A percentile compares a stretch with the other conserved stretches of the same genome.
These are phyloP conservation scores for Cochlearius cochlearius DNA, from an alignment of 2,113 vertebrate species.

Conservation along the genomic window DNA sequence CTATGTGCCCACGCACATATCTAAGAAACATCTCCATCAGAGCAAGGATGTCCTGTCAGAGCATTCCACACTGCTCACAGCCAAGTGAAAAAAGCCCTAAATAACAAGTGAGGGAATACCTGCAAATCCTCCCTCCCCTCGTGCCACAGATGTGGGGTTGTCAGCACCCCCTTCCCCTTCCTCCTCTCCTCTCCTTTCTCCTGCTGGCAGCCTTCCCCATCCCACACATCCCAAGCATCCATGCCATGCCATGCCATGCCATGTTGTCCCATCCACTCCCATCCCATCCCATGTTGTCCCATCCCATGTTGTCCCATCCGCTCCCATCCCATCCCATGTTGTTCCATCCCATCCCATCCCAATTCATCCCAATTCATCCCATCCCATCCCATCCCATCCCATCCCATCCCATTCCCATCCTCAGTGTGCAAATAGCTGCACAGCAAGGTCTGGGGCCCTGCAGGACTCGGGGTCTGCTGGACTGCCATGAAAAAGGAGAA, in stretches of 20 bases:
- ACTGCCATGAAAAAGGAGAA: neutral
- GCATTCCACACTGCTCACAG: neutral
- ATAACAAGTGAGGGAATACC: neutral
- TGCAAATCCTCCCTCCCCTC: neutral
- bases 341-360: no score
- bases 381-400: neutral
- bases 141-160: accelerated
- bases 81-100: neutral
- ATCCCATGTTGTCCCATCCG: no score
- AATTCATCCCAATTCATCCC: no score
- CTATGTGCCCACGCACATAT: neutral
- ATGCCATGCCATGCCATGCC: neutral
- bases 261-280: neutral
- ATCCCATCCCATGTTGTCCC: no score
- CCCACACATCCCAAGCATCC: neutral
- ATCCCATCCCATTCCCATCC: no score
- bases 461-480: neutral
- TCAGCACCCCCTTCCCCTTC: neutral
- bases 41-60: neutral
- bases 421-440: neutral
- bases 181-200: neutral
- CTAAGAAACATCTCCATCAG: neutral
- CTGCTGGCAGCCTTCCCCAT: neutral
- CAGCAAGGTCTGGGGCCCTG: neutral
- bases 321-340: no score